Conservation (phyloP, 2,797 vertebrate genomes). For the Malacoraja senta region DNA sequence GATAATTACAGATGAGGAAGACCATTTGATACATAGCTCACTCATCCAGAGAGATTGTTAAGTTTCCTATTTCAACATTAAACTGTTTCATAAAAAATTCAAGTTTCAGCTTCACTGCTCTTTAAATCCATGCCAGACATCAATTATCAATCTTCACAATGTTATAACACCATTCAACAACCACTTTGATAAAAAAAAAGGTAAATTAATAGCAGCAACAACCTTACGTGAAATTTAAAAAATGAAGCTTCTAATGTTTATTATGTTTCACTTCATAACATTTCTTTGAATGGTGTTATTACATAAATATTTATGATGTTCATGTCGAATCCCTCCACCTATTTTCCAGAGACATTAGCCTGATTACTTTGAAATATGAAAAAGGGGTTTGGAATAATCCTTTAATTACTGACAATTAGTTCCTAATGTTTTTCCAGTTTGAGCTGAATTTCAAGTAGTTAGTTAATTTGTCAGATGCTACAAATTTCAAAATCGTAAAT, state of each 20-base stretch:
- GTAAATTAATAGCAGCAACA: not conserved
- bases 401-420: conserved; percentile 18
- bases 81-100: not conserved
- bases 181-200: not conserved
- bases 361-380: not conserved
- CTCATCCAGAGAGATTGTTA: not conserved
- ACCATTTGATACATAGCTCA: not conserved
- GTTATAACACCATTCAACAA: not conserved
- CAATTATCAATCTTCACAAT: not conserved
- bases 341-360: not conserved
- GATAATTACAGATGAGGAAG: not conserved
- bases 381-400: not conserved
- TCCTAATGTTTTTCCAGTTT: not conserved
- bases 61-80: not conserved
- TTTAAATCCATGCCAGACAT: not conserved
- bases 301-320: not conserved
- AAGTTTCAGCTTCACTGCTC: not conserved
- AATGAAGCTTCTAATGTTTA: not conserved
- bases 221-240: too few relatives aligned
- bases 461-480: not conserved
- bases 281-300: not conserved
- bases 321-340: not conserved
- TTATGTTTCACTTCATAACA: not conserved
- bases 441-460: not conserved
- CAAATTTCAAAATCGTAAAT: not conserved